Conservation (phyloP, 2,888 invertebrate genomes). For the Ischnura elegans region DNA sequence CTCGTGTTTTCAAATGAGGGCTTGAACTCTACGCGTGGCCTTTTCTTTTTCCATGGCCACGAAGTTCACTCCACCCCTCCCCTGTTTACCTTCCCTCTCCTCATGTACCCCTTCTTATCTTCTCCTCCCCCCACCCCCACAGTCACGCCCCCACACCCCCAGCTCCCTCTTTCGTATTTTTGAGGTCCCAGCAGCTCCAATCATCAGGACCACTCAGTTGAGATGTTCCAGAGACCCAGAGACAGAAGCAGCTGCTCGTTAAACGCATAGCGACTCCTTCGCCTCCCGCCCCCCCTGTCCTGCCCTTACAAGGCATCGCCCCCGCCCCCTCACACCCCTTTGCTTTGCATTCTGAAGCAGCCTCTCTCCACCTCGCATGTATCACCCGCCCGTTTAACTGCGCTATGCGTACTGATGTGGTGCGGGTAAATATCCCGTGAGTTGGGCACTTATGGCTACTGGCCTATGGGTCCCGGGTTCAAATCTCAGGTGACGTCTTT, state of each 20-base stretch:
- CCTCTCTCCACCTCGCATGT: background rate
- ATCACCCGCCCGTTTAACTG: too few relatives aligned
- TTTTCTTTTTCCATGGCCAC: background rate
- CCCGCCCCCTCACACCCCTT: background rate
- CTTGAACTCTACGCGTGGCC: background rate
- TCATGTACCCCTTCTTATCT: background rate
- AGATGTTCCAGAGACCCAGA: conserved; percentile 57
- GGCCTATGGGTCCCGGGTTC: too few relatives aligned
- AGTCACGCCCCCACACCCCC: background rate
- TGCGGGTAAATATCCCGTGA: too few relatives aligned
- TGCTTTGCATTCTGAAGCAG: background rate
- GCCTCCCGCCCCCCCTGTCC: background rate
- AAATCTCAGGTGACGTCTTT: too few relatives aligned
- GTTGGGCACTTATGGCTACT: too few relatives aligned
- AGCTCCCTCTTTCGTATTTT: conserved; percentile 24
- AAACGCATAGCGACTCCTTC: conserved; percentile 26
- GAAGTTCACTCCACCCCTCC: background rate
- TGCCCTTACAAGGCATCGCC: too few relatives aligned
- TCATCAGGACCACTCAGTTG: conserved; percentile 39
- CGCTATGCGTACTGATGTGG: too few relatives aligned
- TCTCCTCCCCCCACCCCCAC: background rate
- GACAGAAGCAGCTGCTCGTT: conserved; percentile 60
- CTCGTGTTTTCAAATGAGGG: background rate
- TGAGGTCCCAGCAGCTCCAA: conserved; percentile 41
- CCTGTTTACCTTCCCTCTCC: background rate